Base-by-base conservation (phyloP, 2,888 invertebrate genomes). In the Operophtera brumata region DNA sequence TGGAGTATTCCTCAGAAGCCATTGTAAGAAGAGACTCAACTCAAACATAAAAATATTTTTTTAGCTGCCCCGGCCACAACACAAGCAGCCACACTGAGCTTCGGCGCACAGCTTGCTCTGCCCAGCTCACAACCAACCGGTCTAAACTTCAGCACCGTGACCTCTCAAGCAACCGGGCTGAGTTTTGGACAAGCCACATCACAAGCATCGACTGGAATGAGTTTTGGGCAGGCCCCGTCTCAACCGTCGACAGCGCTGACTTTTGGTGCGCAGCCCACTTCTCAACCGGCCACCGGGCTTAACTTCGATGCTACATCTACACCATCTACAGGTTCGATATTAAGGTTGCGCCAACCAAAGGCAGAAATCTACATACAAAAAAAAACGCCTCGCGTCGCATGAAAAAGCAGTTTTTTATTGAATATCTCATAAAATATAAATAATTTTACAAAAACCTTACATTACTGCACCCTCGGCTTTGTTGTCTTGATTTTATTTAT, bases 71-170 rank as follows among this genome's bases (percentile, higher is more conserved):
- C 66, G 37, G 35, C 62, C 3, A 42, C 66, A 11, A 49, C 64
- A 6, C 51, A 69, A 36, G 44, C 62, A 28, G 10, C 67, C 0
- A 58, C 61, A 0, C 64, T 71, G 6, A 64, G 56, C 37, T 69
- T 76, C 44, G 69, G 69, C 14, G n/a, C 49, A 0, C 54, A 54
- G 32, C 44, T 47, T 26, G 14, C 14, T 6, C 46, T 47, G 42
- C 39, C 45, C 25, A 32, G 37, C 6, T 9, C 14, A 30, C 65
- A 45, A 32, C 61, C 37, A 4, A 56, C 66, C 1, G 62, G 61
- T 4, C 59, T 70, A n/a, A 57, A 41, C 52, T 73, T 76, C 36
- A 66, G 66, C 2, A 46, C 63, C 3, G 53, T 66, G 7, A 44
- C 64, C 30, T 30, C 52, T 14, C 51, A 52, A 30, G 26, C 62